Evolutionary conservation across 2,888 invertebrate genomes (phyloP).

Genomic region (Dorcus parallelipipedus): DNA sequence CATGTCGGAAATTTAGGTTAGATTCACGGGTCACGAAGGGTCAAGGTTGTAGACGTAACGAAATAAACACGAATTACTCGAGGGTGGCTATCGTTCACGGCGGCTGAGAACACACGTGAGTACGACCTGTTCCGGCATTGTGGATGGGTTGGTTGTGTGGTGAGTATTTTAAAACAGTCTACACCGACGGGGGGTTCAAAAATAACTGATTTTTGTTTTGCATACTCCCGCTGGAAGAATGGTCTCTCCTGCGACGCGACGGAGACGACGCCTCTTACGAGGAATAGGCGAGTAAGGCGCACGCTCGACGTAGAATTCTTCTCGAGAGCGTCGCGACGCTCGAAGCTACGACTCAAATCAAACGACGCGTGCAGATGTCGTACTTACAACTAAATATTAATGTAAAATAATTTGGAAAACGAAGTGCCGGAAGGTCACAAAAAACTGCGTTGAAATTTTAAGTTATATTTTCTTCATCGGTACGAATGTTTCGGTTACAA

Average conservation of each 20-base stretch:
- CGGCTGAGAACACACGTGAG: conserved; percentile 19
- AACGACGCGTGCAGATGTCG: too few relatives aligned
- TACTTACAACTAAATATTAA: too few relatives aligned
- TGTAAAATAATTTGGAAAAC: too few relatives aligned
- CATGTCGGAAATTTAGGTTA: conserved; percentile 36
- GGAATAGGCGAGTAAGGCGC: conserved; percentile 5
- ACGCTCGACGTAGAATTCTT: not conserved
- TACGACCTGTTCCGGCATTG: conserved; percentile 26
- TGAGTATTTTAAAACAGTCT: conserved; percentile 15
- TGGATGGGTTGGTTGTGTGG: conserved; percentile 18
- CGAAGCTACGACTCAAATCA: too few relatives aligned
- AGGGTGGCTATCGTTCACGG: conserved; percentile 23
- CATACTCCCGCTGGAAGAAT: conserved; percentile 32
- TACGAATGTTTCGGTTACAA: too few relatives aligned
- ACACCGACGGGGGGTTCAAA: conserved; percentile 39
- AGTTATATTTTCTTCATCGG: too few relatives aligned
- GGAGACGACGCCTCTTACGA: conserved; percentile 11
- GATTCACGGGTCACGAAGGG: conserved; percentile 34
- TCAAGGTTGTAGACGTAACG: conserved; percentile 31
- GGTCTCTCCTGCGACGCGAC: conserved; percentile 22
- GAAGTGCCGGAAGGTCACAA: too few relatives aligned
- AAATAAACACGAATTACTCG: conserved; percentile 35
- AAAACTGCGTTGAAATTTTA: too few relatives aligned
- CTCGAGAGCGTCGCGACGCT: too few relatives aligned
- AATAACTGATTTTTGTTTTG: conserved; percentile 42